Conservation (phyloP, 2,113 vertebrate species). For the Oxyruncus cristatus region DNA sequence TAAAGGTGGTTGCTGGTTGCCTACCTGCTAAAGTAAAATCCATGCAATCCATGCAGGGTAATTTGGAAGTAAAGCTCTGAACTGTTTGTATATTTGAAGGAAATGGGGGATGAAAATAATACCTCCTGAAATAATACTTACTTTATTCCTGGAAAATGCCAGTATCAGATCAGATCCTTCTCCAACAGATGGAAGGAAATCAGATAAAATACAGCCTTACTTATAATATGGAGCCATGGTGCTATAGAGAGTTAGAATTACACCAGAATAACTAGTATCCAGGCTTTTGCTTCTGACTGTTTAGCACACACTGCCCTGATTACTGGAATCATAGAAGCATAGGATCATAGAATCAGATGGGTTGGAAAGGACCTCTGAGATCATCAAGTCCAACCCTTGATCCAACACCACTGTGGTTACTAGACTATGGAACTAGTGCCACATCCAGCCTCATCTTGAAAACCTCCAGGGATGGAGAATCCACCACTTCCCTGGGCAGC, state of each 20-base stretch:
- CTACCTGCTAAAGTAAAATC: background rate
- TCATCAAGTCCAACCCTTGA: too few relatives aligned
- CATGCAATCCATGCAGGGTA: too few relatives aligned
- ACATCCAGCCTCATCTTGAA: too few relatives aligned
- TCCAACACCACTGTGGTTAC: too few relatives aligned
- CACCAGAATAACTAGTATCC: background rate
- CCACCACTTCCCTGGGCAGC: too few relatives aligned
- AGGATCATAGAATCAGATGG: too few relatives aligned
- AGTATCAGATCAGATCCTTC: background rate
- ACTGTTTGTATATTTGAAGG: background rate
- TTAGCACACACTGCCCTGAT: background rate
- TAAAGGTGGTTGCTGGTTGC: background rate
- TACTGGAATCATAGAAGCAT: background rate
- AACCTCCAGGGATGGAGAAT: too few relatives aligned
- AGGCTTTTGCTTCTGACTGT: background rate
- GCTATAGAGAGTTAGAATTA: background rate
- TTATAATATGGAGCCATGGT: background rate
- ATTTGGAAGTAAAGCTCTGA: background rate
- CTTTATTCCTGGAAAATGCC: background rate
- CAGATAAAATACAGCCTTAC: background rate
- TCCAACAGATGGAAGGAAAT: background rate
- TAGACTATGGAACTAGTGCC: too few relatives aligned
- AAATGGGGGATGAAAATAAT: background rate
- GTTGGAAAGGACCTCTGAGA: too few relatives aligned
- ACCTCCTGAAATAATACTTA: background rate